A percentile compares a stretch with the other conserved stretches of the same genome.
phyloP scores from a whole-genome alignment of 1,140 invertebrate species.

The Metaphire vulgaris region DNA sequence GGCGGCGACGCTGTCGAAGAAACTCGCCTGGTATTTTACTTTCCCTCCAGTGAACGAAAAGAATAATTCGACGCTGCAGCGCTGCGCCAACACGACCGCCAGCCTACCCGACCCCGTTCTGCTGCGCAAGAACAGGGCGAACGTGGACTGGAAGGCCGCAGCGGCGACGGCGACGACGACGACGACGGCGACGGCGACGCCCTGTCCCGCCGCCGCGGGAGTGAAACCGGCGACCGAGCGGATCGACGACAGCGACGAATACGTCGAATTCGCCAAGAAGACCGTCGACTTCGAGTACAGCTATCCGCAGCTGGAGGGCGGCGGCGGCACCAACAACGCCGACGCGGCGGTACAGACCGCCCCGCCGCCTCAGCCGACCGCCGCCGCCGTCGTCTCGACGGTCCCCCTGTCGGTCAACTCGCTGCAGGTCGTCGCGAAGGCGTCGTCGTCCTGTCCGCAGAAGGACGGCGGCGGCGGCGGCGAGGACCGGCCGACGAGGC shows the following conservation, averaged over 20 bases:
- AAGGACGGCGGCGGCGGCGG: too few species aligned
- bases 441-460: background rate
- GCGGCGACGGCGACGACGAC: background rate
- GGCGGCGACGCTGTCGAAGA: background rate
- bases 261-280: constrained; percentile 9
- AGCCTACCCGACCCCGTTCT: background rate
- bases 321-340: too few species aligned
- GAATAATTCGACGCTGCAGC: background rate
- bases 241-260: background rate
- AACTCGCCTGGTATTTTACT: constrained; percentile 5
- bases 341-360: background rate
- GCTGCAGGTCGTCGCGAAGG: background rate
- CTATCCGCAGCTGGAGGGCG: background rate
- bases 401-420: background rate
- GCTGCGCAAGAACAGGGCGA: background rate
- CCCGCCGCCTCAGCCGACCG: background rate
- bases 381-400: background rate
- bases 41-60: constrained; percentile 7
- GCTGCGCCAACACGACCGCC: background rate
- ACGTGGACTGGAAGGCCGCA: background rate
- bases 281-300: constrained; percentile 11
- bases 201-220: background rate
- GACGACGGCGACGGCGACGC: background rate
- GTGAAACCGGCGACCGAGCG: background rate
- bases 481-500: constrained; percentile 3